These are phyloP conservation scores for Zhuqinia jingwanae DNA, from an alignment of 2,888 invertebrate species.

Conservation along the genomic window DNA sequence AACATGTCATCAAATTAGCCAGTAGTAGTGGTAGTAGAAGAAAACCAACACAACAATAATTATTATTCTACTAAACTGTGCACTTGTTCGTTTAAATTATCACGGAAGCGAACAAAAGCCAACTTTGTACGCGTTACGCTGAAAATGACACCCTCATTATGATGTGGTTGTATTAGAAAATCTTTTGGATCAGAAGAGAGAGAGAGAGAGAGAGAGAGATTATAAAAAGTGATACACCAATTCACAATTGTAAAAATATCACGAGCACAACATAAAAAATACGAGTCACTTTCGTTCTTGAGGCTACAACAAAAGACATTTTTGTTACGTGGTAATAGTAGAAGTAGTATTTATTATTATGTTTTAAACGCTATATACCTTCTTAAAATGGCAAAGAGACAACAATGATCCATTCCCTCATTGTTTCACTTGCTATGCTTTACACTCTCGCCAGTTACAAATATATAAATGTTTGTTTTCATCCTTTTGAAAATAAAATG, in stretches of 20 bases:
- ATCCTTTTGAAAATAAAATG: constrained; percentile 1
- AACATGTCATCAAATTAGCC: neutral
- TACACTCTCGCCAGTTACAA: neutral
- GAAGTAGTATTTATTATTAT: neutral
- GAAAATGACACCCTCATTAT: constrained; percentile 36
- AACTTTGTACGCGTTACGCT: neutral
- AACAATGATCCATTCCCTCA: constrained; percentile 25
- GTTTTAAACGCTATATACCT: neutral
- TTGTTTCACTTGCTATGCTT: neutral
- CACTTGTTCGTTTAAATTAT: constrained; percentile 29
- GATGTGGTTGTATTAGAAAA: constrained; percentile 47
- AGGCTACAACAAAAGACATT: constrained; percentile 18
- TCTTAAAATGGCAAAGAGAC: constrained; percentile 14
- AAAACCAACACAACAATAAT: constrained; percentile 20
- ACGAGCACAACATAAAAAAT: constrained; percentile 27
- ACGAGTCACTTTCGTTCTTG: constrained; percentile 49
- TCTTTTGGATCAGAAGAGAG: constrained; percentile 8
- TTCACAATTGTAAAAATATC: constrained; percentile 30
- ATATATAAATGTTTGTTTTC: constrained; percentile 7
- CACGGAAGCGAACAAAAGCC: constrained; percentile 49
- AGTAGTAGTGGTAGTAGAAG: neutral
- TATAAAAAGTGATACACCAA: neutral
- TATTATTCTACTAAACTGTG: neutral
- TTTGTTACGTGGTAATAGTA: constrained; percentile 15
- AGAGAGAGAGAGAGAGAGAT: constrained; percentile 1